Percentiles rank a stretch among this genome's conserved stretches.
phyloP scores from a whole-genome alignment of 2,113 vertebrate species.

The Coracopsis vasa region DNA sequence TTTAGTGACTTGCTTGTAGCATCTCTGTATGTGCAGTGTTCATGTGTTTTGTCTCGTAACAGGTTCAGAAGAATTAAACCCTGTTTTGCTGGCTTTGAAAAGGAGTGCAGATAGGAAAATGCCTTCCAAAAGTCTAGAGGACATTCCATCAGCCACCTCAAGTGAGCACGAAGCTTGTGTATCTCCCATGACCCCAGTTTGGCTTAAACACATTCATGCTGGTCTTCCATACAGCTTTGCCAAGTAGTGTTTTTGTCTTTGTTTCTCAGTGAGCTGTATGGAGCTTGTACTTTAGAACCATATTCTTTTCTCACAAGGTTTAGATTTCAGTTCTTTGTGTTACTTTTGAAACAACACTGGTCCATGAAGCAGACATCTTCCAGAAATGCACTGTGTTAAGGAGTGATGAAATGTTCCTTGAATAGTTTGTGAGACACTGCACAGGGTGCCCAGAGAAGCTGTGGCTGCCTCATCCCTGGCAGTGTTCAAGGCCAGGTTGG shows the following conservation, averaged over 20 bases:
- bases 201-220: not conserved
- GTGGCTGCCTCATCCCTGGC: not conserved
- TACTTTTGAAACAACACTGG: not conserved
- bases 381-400: not conserved
- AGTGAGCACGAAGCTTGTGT: constrained; percentile 81
- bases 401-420: not conserved
- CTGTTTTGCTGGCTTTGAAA: constrained; percentile 79
- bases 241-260: not conserved
- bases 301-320: not conserved
- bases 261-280: not conserved
- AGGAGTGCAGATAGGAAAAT: constrained; percentile 76
- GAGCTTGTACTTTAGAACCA: not conserved
- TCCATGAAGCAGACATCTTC: not conserved
- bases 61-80: constrained; percentile 81
- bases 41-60: constrained; percentile 75
- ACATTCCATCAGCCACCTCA: constrained; percentile 80
- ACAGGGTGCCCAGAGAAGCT: not conserved
- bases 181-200: constrained; percentile 15
- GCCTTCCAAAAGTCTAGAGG: constrained; percentile 89
- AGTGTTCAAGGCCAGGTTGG: not conserved
- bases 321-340: not conserved
- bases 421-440: not conserved
- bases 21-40: constrained; percentile 68
- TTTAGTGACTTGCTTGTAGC: not conserved
- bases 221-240: constrained; percentile 18